These are phyloP conservation scores for Lepilemur septentrionalis DNA, from an alignment of 2,797 vertebrate species.

Conservation along the genomic window DNA sequence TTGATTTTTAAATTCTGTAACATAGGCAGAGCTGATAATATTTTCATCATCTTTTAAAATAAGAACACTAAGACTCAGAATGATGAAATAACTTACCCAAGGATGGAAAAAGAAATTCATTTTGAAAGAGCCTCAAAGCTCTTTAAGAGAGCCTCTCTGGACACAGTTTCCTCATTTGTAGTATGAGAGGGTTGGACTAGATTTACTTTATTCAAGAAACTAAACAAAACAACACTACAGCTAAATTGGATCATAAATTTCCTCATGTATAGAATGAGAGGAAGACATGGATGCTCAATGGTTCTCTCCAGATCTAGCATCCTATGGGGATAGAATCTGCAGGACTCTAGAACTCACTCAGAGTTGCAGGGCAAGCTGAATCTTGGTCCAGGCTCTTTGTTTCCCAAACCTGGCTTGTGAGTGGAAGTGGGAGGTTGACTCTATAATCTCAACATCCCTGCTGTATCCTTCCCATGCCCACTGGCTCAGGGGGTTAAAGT, in stretches of 20 bases:
- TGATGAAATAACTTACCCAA: neutral
- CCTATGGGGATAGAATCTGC: neutral
- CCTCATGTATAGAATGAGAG: neutral
- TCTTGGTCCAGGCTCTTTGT: neutral
- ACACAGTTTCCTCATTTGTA: neutral
- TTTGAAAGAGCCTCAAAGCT: neutral
- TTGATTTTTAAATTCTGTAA: slow-evolving; percentile 4
- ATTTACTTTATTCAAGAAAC: neutral
- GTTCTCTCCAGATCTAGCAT: neutral
- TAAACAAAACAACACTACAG: neutral
- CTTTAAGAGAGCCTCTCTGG: neutral
- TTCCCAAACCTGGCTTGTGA: neutral
- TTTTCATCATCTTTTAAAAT: neutral
- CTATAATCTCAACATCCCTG: neutral
- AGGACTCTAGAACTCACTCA: neutral
- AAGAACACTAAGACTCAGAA: neutral
- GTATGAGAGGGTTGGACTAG: neutral
- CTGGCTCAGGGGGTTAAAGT: neutral
- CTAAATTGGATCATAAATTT: neutral
- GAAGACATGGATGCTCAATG: neutral
- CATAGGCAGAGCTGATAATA: neutral
- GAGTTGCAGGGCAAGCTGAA: neutral
- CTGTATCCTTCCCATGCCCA: neutral
- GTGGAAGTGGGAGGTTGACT: neutral
- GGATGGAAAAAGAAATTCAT: neutral